A percentile compares a stretch with the other conserved stretches of the same genome.
phyloP scores from a whole-genome alignment of 2,797 vertebrate genomes.

The Otus scops region DNA sequence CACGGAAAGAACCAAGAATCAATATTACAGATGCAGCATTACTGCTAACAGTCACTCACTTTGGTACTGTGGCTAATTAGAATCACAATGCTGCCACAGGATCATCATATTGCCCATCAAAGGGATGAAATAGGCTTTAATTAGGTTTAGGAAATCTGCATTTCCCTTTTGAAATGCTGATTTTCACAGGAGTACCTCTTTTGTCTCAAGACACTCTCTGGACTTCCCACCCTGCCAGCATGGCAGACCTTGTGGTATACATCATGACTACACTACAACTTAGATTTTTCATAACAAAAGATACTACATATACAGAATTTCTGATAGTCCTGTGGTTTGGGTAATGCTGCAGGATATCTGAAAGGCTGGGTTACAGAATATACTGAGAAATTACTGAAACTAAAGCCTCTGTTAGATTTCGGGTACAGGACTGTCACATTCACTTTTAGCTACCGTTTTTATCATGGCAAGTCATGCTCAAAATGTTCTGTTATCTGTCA shows the following conservation, averaged over 20 bases:
- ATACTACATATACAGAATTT: not conserved
- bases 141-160: not conserved
- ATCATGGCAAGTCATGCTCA: not conserved
- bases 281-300: not conserved
- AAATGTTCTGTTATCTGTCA: not conserved
- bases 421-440: not conserved
- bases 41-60: not conserved
- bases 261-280: not conserved
- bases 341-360: not conserved
- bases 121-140: not conserved
- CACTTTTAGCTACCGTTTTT: not conserved
- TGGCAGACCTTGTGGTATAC: not conserved
- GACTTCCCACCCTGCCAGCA: not conserved
- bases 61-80: not conserved
- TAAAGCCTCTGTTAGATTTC: not conserved
- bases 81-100: not conserved
- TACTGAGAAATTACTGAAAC: not conserved
- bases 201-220: not conserved
- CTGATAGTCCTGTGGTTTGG: not conserved
- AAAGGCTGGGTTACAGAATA: not conserved
- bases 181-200: not conserved
- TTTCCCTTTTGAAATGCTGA: conserved; percentile 8
- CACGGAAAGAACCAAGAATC: not conserved
- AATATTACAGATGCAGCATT: not conserved
- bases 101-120: not conserved